Evolutionary conservation across 92 coral and sea anemone genomes (phyloP).

Genomic region (Galaxea fascicularis): DNA sequence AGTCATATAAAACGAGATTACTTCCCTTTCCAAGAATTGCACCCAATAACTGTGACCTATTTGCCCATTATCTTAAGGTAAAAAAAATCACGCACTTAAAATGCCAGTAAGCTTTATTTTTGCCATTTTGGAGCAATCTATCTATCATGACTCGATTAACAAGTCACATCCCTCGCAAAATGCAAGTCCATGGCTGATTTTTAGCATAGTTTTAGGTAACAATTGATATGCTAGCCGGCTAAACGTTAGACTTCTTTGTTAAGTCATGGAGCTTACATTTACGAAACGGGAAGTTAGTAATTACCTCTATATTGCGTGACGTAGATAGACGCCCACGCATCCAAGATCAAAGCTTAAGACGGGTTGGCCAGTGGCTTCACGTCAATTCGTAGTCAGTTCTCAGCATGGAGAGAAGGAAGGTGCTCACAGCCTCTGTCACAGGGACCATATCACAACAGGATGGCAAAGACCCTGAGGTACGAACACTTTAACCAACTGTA

Average conservation of each 20-base stretch:
- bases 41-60: not conserved
- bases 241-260: not conserved
- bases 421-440: not conserved
- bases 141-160: not conserved
- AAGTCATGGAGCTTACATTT: not conserved
- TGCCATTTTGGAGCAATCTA: not conserved
- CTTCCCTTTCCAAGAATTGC: not conserved
- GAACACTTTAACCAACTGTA: not conserved
- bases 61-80: not conserved
- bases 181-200: not conserved
- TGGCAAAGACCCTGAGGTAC: conserved; percentile 16
- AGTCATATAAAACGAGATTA: not conserved
- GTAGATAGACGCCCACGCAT: not conserved
- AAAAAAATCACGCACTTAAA: not conserved
- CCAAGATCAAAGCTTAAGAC: too few species aligned
- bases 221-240: not conserved
- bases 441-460: not conserved
- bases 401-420: conserved; percentile 1
- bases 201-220: not conserved
- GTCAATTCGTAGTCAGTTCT: not conserved
- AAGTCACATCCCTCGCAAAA: not conserved
- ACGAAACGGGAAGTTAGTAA: not conserved
- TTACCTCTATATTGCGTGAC: not conserved
- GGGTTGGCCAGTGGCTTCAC: too few species aligned
- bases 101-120: not conserved